Evolutionary conservation across 2,113 vertebrate species (phyloP), one percentile per base, ranked within the genome.

Genomic region (Anthoscopus minutus): DNA sequence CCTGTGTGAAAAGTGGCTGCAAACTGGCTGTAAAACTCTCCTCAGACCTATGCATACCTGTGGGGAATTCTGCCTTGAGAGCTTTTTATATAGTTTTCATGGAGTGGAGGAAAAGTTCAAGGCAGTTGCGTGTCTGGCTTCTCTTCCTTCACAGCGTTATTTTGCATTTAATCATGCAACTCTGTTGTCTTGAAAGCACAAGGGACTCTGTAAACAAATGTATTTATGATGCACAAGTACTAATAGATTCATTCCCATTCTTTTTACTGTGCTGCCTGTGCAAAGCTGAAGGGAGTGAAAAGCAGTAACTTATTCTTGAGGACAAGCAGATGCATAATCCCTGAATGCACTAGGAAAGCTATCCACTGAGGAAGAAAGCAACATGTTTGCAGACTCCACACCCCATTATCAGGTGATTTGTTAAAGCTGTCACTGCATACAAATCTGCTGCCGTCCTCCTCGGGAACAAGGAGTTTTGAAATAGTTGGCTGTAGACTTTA

Each of bases 341-440:
- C 61, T 18, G 70, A 91, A 89, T 38, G 74, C 35, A 25, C 57
- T 47, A 53, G 81, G 54, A 91, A 92, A 89, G 18, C 50, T 62
- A 44, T 35, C 66, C 71, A 57, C 28, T 80, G 89, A 92, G 62
- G 71, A 77, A 69, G 50, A 87, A 87, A 82, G 54, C 44, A 93
- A 81, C 54, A 20, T 65, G 53, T 92, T 94, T 94, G 74, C 66
- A 92, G 62, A 76, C 78, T 93, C 53, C 57, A 85, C 78, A 73
- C 53, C 31, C 81, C 92, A 78, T 94, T 89, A 84, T 72, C 81
- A 56, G 84, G 87, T 76, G 89, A 97, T 92, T 89, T 94, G 84
- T 94, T 87, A 95, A 94, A 89, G 37, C 84, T 85, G 78, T 84
- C 89, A 76, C 62, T 84, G 80, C 69, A 70, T 82, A 82, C 53